A percentile compares a stretch with the other conserved stretches of the same genome.
phyloP scores from a whole-genome alignment of 2,797 vertebrate genomes.

The Oryzias dopingdopingensis region DNA sequence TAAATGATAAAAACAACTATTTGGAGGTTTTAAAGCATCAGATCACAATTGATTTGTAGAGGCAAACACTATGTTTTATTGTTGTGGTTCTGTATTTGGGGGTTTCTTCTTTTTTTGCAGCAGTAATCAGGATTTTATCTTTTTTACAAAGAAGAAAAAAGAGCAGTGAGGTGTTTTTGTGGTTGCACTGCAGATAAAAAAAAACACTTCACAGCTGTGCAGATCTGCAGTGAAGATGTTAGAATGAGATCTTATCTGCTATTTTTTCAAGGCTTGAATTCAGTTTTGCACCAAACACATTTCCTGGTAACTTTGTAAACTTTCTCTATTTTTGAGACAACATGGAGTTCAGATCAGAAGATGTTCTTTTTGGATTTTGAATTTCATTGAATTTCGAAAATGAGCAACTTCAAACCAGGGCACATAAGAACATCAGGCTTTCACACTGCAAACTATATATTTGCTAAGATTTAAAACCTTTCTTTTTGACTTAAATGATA shows the following conservation, averaged over 20 bases:
- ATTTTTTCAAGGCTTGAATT: neutral
- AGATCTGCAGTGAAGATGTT: neutral
- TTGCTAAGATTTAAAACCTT: too few species aligned
- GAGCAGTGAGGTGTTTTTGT: neutral
- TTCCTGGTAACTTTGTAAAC: neutral
- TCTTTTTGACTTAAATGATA: too few species aligned
- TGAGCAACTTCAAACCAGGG: neutral
- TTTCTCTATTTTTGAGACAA: neutral
- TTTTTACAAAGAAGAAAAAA: slow-evolving; percentile 1
- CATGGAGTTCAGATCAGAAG: too few species aligned
- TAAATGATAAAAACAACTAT: too few species aligned
- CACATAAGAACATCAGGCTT: too few species aligned
- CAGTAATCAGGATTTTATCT: neutral
- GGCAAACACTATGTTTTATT: slow-evolving; percentile 5
- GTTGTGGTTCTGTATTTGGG: slow-evolving; percentile 3
- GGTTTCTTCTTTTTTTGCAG: slow-evolving; percentile 1
- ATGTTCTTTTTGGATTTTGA: neutral
- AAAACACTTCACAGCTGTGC: slow-evolving; percentile 7
- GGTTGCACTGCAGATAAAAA: neutral
- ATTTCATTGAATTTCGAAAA: neutral
- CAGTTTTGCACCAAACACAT: neutral
- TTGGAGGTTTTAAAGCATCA: slow-evolving; percentile 1
- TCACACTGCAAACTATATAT: too few species aligned
- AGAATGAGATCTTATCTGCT: neutral
- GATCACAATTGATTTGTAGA: slow-evolving; percentile 2